These are phyloP conservation scores for Lichenostomus cassidix DNA, from an alignment of 2,113 vertebrate species.

Conservation along the genomic window DNA sequence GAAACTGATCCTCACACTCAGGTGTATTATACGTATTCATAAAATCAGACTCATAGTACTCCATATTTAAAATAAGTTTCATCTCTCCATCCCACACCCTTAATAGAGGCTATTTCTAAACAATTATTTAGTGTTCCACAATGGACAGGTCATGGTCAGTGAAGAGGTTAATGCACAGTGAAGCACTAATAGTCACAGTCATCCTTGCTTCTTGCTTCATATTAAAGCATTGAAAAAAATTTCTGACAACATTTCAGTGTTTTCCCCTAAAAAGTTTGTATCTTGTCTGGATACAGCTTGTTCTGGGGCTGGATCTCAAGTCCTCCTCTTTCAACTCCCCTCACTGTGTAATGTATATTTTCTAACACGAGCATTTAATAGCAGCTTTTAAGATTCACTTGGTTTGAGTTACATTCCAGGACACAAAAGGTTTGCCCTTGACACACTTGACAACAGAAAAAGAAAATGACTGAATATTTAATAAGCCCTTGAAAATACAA, in stretches of 20 bases:
- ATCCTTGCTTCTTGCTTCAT: neutral
- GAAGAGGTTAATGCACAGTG: neutral
- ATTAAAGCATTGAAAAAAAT: neutral
- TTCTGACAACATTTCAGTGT: neutral
- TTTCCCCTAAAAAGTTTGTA: neutral
- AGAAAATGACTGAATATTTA: slow-evolving; percentile 71
- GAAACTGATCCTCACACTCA: neutral
- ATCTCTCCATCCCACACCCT: neutral
- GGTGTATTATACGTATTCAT: neutral
- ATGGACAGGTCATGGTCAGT: neutral
- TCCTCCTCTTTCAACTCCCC: neutral
- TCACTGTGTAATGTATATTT: neutral
- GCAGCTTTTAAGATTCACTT: slow-evolving; percentile 28
- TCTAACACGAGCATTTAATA: neutral
- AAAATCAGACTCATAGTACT: neutral
- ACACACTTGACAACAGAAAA: slow-evolving; percentile 44
- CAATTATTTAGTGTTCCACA: neutral
- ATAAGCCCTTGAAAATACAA: slow-evolving; percentile 64
- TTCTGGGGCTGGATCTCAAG: neutral
- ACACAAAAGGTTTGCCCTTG: slow-evolving; percentile 58
- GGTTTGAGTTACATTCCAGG: slow-evolving; percentile 20
- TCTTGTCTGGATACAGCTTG: neutral
- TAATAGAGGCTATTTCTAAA: neutral
- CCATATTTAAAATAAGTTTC: neutral
- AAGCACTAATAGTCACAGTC: neutral